A percentile compares a stretch with the other conserved stretches of the same genome.
phyloP scores from a whole-genome alignment of 2,113 vertebrate genomes.

The Smithornis capensis region DNA sequence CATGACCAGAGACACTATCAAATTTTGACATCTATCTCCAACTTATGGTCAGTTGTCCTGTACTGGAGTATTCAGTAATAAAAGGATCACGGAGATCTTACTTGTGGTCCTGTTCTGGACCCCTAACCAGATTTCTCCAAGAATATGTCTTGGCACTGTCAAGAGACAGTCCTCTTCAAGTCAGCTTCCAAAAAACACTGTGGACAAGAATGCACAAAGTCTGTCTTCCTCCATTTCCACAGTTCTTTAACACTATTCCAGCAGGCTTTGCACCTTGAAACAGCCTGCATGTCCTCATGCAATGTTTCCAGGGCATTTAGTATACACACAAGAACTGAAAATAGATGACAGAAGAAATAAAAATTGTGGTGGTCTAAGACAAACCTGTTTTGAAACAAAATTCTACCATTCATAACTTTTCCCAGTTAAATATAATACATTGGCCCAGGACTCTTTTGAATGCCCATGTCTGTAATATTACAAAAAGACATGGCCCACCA shows the following conservation, averaged over 20 bases:
- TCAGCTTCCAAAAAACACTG: not conserved
- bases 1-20: not conserved
- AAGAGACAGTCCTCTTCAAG: not conserved
- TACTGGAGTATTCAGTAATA: not conserved
- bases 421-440: not conserved
- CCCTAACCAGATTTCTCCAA: not conserved
- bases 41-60: not conserved
- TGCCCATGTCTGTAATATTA: not conserved
- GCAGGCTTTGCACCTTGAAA: not conserved
- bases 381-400: not conserved
- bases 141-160: not conserved
- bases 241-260: not conserved
- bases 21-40: not conserved
- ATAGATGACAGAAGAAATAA: not conserved
- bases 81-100: not conserved
- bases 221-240: not conserved
- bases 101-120: not conserved
- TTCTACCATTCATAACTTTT: not conserved
- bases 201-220: not conserved
- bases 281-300: rapidly evolving
- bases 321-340: not conserved
- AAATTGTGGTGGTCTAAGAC: not conserved
- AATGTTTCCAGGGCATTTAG: not conserved
- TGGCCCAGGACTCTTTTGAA: not conserved
- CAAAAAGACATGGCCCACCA: not conserved